These are phyloP conservation scores for Arenaria interpres DNA, from an alignment of 2,113 vertebrate genomes.

Conservation along the genomic window DNA sequence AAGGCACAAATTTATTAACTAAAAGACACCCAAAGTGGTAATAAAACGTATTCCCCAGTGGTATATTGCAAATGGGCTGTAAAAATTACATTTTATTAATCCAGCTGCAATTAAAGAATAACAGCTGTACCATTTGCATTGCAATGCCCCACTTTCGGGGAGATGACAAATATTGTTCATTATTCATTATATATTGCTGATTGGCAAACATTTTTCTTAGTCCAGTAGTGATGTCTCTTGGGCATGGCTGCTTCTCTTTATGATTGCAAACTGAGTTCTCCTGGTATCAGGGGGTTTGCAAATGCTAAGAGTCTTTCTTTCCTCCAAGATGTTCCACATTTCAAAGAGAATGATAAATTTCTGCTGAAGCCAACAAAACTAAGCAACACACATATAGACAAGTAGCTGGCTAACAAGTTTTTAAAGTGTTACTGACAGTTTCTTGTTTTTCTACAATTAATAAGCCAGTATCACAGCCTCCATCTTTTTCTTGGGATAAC, in stretches of 20 bases:
- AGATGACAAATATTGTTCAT: conserved; percentile 76
- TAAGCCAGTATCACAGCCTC: not conserved
- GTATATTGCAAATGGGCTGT: conserved; percentile 64
- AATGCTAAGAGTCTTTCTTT: not conserved
- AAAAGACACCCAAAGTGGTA: conserved; percentile 72
- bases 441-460: not conserved
- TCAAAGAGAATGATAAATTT: conserved; percentile 71
- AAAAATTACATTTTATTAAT: conserved; percentile 78
- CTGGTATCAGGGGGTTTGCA: conserved; percentile 57
- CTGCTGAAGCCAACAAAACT: conserved; percentile 60
- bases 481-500: not conserved
- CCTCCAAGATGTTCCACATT: conserved; percentile 69
- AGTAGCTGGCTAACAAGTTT: conserved; percentile 30
- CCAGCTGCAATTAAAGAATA: conserved; percentile 75
- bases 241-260: conserved; percentile 73
- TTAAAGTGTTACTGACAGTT: not conserved
- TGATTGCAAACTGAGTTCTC: conserved; percentile 73
- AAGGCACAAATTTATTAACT: conserved; percentile 78
- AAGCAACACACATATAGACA: not conserved
- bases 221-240: conserved; percentile 57
- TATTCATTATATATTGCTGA: conserved; percentile 66
- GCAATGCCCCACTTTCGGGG: conserved; percentile 22
- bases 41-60: conserved; percentile 73
- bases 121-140: conserved; percentile 67
- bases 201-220: conserved; percentile 55